Evolutionary conservation across 2,888 invertebrate genomes (phyloP).

Genomic region (Diaperis boleti): DNA sequence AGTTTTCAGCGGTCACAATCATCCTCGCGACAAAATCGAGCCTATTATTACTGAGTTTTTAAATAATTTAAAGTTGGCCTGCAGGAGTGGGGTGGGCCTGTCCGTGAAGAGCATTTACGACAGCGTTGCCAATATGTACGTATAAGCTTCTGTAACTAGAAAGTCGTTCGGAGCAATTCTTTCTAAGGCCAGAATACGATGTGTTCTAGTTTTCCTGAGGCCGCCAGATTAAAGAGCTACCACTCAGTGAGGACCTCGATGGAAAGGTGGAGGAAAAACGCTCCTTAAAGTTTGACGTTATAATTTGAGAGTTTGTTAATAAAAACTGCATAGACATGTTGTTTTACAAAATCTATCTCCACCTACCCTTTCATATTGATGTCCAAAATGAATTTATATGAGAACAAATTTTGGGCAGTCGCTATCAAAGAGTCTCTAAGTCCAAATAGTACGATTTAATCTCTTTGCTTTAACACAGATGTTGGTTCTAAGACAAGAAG

Average conservation of each 20-base stretch:
- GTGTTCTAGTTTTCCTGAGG: neutral
- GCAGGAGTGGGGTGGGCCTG: neutral
- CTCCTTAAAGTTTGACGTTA: neutral
- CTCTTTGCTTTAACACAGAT: constrained; percentile 21
- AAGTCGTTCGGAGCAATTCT: too few species aligned
- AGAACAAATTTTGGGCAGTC: too few species aligned
- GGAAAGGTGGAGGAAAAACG: neutral
- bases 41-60: neutral
- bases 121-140: constrained; percentile 8
- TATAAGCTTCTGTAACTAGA: neutral
- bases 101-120: constrained; percentile 1
- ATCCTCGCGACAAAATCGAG: neutral
- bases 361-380: neutral
- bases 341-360: neutral
- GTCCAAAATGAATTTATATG: too few species aligned
- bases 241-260: neutral
- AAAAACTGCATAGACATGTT: neutral
- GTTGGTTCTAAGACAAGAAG: constrained; percentile 50
- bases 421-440: too few species aligned
- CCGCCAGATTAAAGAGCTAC: neutral
- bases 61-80: constrained; percentile 4
- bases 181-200: too few species aligned
- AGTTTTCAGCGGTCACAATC: constrained; percentile 1
- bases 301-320: neutral
- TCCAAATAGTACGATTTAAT: constrained; percentile 7